phyloP scores from a whole-genome alignment of 2,797 vertebrate species.

The Poliocrania exsul region DNA sequence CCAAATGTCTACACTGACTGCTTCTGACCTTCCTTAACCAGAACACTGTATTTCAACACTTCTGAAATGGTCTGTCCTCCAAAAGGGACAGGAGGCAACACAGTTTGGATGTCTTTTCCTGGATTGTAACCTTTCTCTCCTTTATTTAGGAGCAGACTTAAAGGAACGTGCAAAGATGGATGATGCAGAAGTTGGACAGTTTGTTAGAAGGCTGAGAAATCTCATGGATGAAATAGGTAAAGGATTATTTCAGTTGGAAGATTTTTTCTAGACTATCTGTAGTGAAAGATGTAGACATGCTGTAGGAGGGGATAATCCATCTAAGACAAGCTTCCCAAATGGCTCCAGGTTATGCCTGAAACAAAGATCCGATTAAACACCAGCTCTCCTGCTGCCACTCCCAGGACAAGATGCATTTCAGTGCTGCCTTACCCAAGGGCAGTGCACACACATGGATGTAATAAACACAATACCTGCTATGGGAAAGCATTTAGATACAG shows the following conservation, averaged over 20 bases:
- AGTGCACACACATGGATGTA: background rate
- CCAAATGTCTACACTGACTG: background rate
- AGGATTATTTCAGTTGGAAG: background rate
- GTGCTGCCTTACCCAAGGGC: background rate
- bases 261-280: background rate
- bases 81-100: background rate
- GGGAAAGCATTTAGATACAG: background rate
- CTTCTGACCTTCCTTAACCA: background rate
- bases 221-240: conserved; percentile 94
- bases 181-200: conserved; percentile 83
- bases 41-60: background rate
- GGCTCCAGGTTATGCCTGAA: background rate
- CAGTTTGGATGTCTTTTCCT: background rate
- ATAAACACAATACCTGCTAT: background rate
- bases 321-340: background rate
- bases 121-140: background rate
- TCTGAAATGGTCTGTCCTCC: background rate
- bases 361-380: background rate
- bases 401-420: background rate
- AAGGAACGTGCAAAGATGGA: conserved; percentile 91
- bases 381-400: background rate
- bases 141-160: conserved; percentile 86
- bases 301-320: background rate
- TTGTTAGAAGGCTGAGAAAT: conserved; percentile 87
- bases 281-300: background rate